These are phyloP conservation scores for Aphodius granarius DNA, from an alignment of 2,888 invertebrate species.

Conservation along the genomic window DNA sequence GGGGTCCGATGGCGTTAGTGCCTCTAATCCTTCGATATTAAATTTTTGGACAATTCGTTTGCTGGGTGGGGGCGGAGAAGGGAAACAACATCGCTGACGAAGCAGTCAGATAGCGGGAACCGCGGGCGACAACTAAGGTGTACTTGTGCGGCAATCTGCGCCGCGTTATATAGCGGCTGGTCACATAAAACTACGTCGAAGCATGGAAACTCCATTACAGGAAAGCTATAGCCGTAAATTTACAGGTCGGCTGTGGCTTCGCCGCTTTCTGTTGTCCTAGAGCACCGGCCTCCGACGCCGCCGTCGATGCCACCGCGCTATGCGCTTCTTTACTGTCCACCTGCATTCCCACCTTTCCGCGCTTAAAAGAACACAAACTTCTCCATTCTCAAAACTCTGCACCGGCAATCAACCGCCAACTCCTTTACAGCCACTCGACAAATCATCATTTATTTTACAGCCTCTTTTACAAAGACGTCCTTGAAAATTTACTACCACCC, in stretches of 20 bases:
- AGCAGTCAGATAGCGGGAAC: conserved; percentile 36
- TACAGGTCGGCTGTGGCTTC: conserved; percentile 42
- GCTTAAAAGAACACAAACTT: not conserved
- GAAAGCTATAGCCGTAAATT: conserved; percentile 53
- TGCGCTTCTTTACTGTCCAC: conserved; percentile 13
- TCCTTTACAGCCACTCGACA: not conserved
- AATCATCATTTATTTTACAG: not conserved
- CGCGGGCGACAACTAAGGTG: conserved; percentile 48
- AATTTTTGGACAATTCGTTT: conserved; percentile 43
- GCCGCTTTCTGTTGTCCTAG: conserved; percentile 32
- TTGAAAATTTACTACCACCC: not conserved
- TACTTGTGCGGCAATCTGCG: conserved; percentile 48
- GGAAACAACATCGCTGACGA: conserved; percentile 29
- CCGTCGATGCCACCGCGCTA: not conserved
- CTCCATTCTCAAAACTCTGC: conserved; percentile 1
- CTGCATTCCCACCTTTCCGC: not conserved
- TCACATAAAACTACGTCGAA: conserved; percentile 53
- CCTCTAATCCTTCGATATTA: conserved; percentile 41
- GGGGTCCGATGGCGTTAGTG: conserved; percentile 1
- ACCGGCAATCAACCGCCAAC: not conserved
- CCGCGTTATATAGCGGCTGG: conserved; percentile 49
- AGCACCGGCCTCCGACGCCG: not conserved
- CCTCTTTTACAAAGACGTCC: not conserved
- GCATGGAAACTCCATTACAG: conserved; percentile 55
- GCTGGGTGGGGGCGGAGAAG: conserved; percentile 37